Evolutionary conservation across 2,888 invertebrate species (phyloP), one percentile per base, ranked within the genome.

Genomic region (Drosophila antonietae): DNA sequence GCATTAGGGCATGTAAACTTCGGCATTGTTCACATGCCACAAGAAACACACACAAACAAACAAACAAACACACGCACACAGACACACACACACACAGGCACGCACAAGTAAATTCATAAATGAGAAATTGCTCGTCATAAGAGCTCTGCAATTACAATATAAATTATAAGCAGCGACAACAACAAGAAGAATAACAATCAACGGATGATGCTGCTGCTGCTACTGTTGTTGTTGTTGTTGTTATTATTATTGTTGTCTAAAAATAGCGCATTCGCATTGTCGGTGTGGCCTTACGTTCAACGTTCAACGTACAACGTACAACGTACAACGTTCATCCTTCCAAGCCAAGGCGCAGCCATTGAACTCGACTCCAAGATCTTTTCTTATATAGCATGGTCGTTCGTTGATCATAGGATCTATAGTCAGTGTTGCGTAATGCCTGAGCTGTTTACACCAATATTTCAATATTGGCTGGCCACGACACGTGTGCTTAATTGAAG

Each of bases 81-180:
- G 23, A 18, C 43, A 43, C 43, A 4, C 9, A 33, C 9, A 33
- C 28, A 43, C 6, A 2, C 57, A 12, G 3, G 23, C 14, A 6
- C 28, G 35, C 35, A 49, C 23, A 41, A 6, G 10, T 28, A 14
- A 28, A 35, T 10, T 33, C n/a, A 20, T 14, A 53, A 18, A n/a
- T n/a, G 41, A 41, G 55, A 65, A 68, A 73, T 78, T 20, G 69
- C 18, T 15, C 71, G 67, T 68, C 73, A 68, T 73, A 75, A 74
- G 79, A 71, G 68, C 69, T 60, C 35, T 62, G 80, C 88, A 78
- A 85, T 85, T 83, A 73, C 83, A 75, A 80, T 75, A 74, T 85
- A 73, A 88, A 88, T 85, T 68, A 83, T 83, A 63, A 75, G 67
- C 68, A 67, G 59, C 62, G 70, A 61, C 68, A 63, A 56, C 60